Evolutionary conservation across 2,888 invertebrate genomes (phyloP), one percentile per base, ranked within the genome.

Genomic region (Prosapia bicincta): DNA sequence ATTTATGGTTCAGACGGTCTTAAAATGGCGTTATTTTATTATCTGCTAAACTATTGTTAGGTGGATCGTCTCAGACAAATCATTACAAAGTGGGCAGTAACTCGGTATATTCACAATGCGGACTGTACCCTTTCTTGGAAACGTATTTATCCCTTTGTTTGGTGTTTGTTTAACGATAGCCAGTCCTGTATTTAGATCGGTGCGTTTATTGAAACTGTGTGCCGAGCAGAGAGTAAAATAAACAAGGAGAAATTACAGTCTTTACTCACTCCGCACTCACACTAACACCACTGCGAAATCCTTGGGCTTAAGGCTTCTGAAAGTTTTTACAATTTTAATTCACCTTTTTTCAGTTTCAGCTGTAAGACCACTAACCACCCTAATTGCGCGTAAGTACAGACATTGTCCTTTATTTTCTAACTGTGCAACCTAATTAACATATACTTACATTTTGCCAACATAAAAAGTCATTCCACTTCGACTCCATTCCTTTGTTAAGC

Each of bases 1-100:
- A 54, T 54, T 54, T 54, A 54, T 54, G 54, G 54, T 54, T 54
- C 54, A 54, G 54, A 54, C 54, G 54, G 54, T 54, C 54, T 54
- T 54, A 54, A 54, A 54, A 54, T 54, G 54, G 54, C 54, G 54
- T 54, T 54, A 54, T 54, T 54, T 54, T 54, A 54, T 54, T 54
- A 54, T 54, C 54, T 20, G 54, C 54, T 54, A 54, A 54, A 54
- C 54, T 54, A 54, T 54, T 54, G 54, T 54, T 54, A 54, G 54
- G 20, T 20, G 54, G 54, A 54, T 20, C 54, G 54, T 20, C 54
- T 30, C 54, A 54, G 54, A 54, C 54, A 54, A 54, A 54, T 54
- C 54, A 54, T 20, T 54, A 54, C 54, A 54, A 54, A 54, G 54
- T 54, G 54, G 54, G 54, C 54, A 54, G 54, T 54, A 54, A 54